Evolutionary conservation across 2,113 vertebrate species (phyloP).

Genomic region (Gavia stellata): DNA sequence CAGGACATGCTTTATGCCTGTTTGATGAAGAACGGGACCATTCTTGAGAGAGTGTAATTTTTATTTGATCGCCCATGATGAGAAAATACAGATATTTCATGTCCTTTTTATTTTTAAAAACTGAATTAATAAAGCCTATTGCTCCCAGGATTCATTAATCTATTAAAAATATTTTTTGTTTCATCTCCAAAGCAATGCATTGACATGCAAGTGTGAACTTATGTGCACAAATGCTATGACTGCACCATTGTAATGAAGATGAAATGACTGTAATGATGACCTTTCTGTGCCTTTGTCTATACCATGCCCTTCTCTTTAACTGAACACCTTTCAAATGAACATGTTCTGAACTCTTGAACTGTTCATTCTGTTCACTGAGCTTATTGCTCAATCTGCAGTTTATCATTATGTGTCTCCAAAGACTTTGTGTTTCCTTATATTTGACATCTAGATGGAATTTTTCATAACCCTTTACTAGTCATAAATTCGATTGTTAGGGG

Average conservation of each 20-base stretch:
- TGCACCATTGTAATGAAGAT: conserved; percentile 71
- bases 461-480: conserved; percentile 74
- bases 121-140: background rate
- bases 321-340: conserved; percentile 71
- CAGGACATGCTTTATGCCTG: background rate
- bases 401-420: conserved; percentile 73
- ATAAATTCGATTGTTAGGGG: conserved; percentile 77
- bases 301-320: conserved; percentile 71
- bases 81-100: background rate
- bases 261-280: conserved; percentile 67
- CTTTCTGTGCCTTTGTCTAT: conserved; percentile 76
- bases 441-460: conserved; percentile 71
- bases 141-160: background rate
- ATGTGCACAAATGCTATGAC: conserved; percentile 10
- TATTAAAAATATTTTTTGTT: background rate
- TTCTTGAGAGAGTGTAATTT: conserved; percentile 31
- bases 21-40: background rate
- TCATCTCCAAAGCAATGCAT: background rate
- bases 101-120: background rate
- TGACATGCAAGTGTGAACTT: background rate
- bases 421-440: conserved; percentile 67
- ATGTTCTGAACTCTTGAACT: conserved; percentile 78
- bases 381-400: conserved; percentile 70
- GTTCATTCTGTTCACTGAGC: conserved; percentile 63
- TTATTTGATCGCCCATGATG: conserved; percentile 42